Evolutionary conservation across 1,140 invertebrate species (phyloP), one percentile per base, ranked within the genome.

Genomic region (Cephus cinctus): DNA sequence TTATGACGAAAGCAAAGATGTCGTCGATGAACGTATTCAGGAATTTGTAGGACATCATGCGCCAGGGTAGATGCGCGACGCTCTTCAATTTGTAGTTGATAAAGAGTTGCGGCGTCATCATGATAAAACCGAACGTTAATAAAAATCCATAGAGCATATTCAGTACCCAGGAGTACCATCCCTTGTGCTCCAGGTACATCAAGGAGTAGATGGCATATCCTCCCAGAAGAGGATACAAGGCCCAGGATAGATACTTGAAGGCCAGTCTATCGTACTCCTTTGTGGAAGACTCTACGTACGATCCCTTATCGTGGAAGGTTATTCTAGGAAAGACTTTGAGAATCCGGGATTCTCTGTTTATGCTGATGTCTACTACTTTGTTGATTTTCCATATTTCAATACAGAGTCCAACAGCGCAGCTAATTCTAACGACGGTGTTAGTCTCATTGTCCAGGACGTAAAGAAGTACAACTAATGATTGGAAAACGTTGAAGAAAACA

Each of bases 11-110:
- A 47, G 97, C 97, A 81, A 99, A 99, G 57, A 99, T 95, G 76
- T 99, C 97, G 79, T 99, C 97, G 65, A 99, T 98, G 69, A 99
- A 99, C 2, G 97, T 99, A 72, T 99, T 99, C n/a, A 99, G 83
- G 70, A 97, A 98, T 81, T 99, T 99, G 68, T 99, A 99, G 9
- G 95, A 96, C 83, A 99, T 86, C 96, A 98, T 99, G 43, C 97
- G 81, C 96, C 97, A 99, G 2, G 97, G 97, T 50, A 99, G 78
- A 80, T 99, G 97, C 6, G 97, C 97, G 0, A 99, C 96, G 14
- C 96, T 98, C 71, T 99, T 98, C 34, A 99, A 71, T 78, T 99
- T 99, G 73, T 99, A 99, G 75, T 99, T 99, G 50, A 99, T 99
- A 67, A 99, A 99, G 34, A 99, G 74, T 71, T 98, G 96, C 5